Evolutionary conservation across 2,797 vertebrate species (phyloP).

Genomic region (Gymnocypris eckloni): DNA sequence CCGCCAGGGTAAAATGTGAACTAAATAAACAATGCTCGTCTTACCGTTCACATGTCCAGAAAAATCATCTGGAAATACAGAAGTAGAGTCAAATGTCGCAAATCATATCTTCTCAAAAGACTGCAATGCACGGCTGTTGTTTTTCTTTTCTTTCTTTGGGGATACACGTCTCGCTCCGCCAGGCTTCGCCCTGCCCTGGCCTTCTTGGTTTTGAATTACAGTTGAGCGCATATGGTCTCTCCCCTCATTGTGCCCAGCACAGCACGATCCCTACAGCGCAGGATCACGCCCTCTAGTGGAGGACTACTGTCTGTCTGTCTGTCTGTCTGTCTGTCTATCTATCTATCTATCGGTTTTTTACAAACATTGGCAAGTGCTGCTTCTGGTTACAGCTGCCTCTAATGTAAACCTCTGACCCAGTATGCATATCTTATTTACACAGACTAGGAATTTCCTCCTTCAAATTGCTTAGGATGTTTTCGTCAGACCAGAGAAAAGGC

Average conservation of each 20-base stretch:
- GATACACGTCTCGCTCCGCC: constrained; percentile 50
- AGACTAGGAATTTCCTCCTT: constrained; percentile 5
- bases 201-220: constrained; percentile 67
- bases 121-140: constrained; percentile 40
- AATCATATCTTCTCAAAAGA: constrained; percentile 32
- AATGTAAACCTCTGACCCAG: background rate
- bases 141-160: constrained; percentile 54
- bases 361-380: background rate
- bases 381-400: background rate
- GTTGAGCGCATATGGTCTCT: constrained; percentile 56
- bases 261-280: background rate
- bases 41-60: constrained; percentile 53
- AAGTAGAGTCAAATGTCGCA: constrained; percentile 12
- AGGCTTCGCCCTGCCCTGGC: constrained; percentile 62
- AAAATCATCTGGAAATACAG: constrained; percentile 6
- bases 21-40: constrained; percentile 19
- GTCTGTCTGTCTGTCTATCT: background rate
- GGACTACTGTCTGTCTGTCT: background rate
- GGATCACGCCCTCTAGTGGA: constrained; percentile 30
- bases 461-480: too few species aligned
- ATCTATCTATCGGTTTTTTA: background rate
- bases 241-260: constrained; percentile 42
- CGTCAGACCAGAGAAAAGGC: background rate
- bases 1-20: constrained; percentile 3
- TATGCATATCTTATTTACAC: constrained; percentile 2